A percentile compares a stretch with the other conserved stretches of the same genome.
phyloP scores from a whole-genome alignment of 2,113 vertebrate species.

The Neoarius graeffei region DNA sequence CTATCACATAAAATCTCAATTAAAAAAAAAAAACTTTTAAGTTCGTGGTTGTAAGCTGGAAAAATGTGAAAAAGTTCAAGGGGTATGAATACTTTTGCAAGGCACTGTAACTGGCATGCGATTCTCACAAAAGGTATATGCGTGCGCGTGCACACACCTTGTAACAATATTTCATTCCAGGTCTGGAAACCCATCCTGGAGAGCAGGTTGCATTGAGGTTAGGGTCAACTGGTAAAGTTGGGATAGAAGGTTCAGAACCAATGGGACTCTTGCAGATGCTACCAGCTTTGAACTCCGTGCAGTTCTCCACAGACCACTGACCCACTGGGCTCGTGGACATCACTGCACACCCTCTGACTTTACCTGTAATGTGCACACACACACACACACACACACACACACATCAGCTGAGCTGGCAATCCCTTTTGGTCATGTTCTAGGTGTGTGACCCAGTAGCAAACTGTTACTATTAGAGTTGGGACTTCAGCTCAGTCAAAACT shows the following conservation, averaged over 20 bases:
- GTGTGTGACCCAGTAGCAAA: no score
- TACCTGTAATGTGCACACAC: slow-evolving; percentile 46
- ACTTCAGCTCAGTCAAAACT: no score
- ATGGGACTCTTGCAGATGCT: slow-evolving; percentile 85
- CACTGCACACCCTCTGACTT: slow-evolving; percentile 79
- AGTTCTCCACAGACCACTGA: slow-evolving; percentile 87
- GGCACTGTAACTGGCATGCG: slow-evolving; percentile 41
- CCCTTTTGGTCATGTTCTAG: not conserved
- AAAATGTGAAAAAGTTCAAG: no score
- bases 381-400: slow-evolving; percentile 5
- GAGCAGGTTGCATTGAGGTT: slow-evolving; percentile 78
- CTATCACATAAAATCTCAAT: no score
- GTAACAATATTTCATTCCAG: slow-evolving; percentile 79
- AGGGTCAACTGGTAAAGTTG: slow-evolving; percentile 62
- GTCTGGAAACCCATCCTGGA: slow-evolving; percentile 78
- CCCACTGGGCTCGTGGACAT: slow-evolving; percentile 82
- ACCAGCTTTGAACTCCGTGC: slow-evolving; percentile 82
- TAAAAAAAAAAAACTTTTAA: no score
- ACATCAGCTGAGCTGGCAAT: slow-evolving; percentile 73
- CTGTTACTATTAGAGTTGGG: no score
- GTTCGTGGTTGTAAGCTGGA: no score
- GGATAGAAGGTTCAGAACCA: slow-evolving; percentile 49
- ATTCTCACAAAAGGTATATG: not conserved
- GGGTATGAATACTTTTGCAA: no score
- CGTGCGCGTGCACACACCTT: slow-evolving; percentile 70